Conservation (phyloP, 2,113 vertebrate genomes). For the Fukomys damarensis region DNA sequence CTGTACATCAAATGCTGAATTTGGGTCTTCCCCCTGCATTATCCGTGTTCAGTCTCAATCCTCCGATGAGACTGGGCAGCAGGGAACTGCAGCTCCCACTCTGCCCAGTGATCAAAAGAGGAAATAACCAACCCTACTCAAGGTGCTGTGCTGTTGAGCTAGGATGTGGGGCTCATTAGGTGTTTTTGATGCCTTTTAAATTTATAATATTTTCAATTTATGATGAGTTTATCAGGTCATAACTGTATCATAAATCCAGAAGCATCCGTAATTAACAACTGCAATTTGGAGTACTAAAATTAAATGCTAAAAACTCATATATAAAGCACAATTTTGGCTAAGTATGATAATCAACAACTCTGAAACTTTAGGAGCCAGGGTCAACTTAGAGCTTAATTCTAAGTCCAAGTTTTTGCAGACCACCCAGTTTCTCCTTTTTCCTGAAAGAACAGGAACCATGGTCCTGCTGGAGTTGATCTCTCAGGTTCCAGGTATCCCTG, state of each 20-base stretch:
- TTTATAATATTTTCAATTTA: background rate
- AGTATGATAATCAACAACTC: background rate
- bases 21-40: background rate
- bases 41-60: background rate
- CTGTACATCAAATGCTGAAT: background rate
- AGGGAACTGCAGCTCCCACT: background rate
- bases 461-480: background rate
- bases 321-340: background rate
- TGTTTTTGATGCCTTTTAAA: background rate
- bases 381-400: slow-evolving; percentile 56
- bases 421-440: background rate
- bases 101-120: background rate
- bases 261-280: background rate
- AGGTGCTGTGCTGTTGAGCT: background rate
- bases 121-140: background rate
- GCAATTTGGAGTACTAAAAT: background rate
- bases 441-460: background rate
- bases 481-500: background rate
- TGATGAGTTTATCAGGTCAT: background rate
- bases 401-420: background rate
- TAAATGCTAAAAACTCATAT: slow-evolving; percentile 32
- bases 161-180: background rate
- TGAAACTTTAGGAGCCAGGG: background rate
- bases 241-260: background rate
- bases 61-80: background rate